Conservation (phyloP, 64 coral and sea anemone genomes). For the Stichodactyla mertensii region DNA sequence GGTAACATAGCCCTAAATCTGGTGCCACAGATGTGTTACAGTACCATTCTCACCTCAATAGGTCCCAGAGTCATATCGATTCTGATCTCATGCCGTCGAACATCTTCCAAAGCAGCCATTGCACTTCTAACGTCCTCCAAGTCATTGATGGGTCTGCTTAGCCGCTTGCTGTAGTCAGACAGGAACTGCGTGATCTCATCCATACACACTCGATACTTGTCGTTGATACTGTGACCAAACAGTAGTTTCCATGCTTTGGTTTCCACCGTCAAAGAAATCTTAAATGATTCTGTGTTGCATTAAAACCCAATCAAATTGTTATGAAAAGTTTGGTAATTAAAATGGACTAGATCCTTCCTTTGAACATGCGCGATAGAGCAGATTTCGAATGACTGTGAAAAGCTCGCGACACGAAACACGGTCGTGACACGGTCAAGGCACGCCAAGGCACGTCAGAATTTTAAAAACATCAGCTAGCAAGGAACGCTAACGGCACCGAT, state of each 20-base stretch:
- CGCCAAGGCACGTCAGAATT: no score
- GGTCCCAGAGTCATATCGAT: slow-evolving; percentile 90
- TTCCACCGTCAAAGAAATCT: slow-evolving; percentile 73
- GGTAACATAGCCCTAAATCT: no score
- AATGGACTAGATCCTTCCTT: no score
- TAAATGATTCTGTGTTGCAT: slow-evolving; percentile 55
- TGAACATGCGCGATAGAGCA: no score
- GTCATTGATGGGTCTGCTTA: slow-evolving; percentile 80
- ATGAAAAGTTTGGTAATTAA: no score
- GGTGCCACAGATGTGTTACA: background rate
- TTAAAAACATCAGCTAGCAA: no score
- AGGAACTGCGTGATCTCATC: slow-evolving; percentile 88
- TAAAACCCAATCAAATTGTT: background rate
- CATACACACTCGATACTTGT: slow-evolving; percentile 76
- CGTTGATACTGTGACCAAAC: slow-evolving; percentile 84
- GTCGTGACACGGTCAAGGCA: no score
- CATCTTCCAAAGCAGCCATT: slow-evolving; percentile 85
- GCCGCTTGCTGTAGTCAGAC: slow-evolving; percentile 64
- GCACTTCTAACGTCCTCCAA: slow-evolving; percentile 84
- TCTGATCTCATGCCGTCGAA: slow-evolving; percentile 81
- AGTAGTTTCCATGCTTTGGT: slow-evolving; percentile 79
- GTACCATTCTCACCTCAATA: slow-evolving; percentile 54
- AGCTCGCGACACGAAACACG: no score
- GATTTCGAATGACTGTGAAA: no score
- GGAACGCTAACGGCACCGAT: no score